A percentile compares a stretch with the other conserved stretches of the same genome.
Evolutionary conservation across 2,888 invertebrate species (phyloP).

Genomic region (Tridacna gigas): DNA sequence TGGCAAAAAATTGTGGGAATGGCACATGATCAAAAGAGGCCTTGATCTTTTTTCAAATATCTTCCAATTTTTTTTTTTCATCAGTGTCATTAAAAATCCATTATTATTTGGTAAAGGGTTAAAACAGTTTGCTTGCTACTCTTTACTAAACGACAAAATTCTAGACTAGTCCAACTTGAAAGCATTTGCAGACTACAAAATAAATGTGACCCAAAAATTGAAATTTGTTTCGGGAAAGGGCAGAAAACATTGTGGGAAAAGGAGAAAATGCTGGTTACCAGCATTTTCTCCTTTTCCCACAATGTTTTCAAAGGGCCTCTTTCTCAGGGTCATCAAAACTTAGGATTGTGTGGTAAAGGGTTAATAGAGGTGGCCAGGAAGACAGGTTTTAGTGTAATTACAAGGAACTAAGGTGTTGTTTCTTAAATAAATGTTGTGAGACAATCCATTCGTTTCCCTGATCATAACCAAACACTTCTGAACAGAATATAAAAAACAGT

Average conservation of each 20-base stretch:
- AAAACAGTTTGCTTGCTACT: too few relatives aligned
- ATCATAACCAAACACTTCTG: conserved; percentile 79
- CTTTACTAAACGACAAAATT: too few relatives aligned
- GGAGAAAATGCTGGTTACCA: not conserved
- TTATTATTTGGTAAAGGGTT: too few relatives aligned
- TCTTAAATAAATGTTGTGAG: conserved; percentile 76
- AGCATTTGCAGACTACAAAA: too few relatives aligned
- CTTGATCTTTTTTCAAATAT: too few relatives aligned
- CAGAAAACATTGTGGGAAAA: not conserved
- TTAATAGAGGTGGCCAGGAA: not conserved
- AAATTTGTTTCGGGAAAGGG: too few relatives aligned
- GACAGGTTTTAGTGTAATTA: conserved; percentile 21
- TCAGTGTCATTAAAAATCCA: too few relatives aligned
- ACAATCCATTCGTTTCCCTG: conserved; percentile 81
- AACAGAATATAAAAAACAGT: conserved; percentile 80
- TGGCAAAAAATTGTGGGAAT: too few relatives aligned
- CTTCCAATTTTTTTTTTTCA: too few relatives aligned
- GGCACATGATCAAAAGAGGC: too few relatives aligned
- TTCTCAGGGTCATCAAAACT: not conserved
- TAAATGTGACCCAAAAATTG: too few relatives aligned
- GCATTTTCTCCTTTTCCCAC: conserved; percentile 1
- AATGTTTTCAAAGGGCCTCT: not conserved
- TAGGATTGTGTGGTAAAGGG: not conserved
- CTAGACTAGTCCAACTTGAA: too few relatives aligned
- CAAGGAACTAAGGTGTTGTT: conserved; percentile 67